Base-by-base conservation (phyloP, 2,797 vertebrate genomes). In the Epinephelus coioides region DNA sequence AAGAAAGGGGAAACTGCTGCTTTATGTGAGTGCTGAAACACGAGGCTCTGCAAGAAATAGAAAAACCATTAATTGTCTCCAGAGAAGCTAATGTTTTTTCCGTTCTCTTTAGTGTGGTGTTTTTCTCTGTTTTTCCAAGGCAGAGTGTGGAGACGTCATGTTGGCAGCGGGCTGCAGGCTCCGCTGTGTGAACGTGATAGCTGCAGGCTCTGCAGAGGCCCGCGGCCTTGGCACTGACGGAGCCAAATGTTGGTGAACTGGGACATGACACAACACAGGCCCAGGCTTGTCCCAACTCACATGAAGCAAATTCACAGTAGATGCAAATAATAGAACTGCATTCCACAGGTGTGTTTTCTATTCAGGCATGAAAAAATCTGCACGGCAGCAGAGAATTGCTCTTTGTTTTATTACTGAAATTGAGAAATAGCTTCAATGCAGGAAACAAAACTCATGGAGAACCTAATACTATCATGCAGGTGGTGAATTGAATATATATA, bases 31-130 rank as follows among this genome's bases (percentile, higher is more conserved):
- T 15, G 63, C 68, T 76, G 57, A 78, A 86, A 88, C 62, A 43
- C 7, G 57, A 85, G 66, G 43, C 70, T 23, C 38, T 77, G 65
- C 25, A 53, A 76, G 53, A 64, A 86, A 89, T 4, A 68, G 30
- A 82, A 70, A 81, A 71, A 25, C 8, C 69, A 86, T 84, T 79
- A 82, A 90, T 77, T 68, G 76, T 85, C 82, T 93, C 84, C 82
- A 86, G 76, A 90, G 80, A 70, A 76, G 69, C 60, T 74, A 43
- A 80, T 86, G 76, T 76, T 78, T 86, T 88, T 90, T 89, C 86
- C 81, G 3, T 83, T 46, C 51, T 25, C 70, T 77, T 76, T 55
- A 30, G 69, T 68, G 73, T 62, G 21, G 44, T 65, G 49, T 44
- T 80, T 73, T 69, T 68, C 55, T 50, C 27, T 34, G 21, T 66